Evolutionary conservation across 2,797 vertebrate genomes (phyloP), one percentile per base, ranked within the genome.

Genomic region (Syngnathus acus): DNA sequence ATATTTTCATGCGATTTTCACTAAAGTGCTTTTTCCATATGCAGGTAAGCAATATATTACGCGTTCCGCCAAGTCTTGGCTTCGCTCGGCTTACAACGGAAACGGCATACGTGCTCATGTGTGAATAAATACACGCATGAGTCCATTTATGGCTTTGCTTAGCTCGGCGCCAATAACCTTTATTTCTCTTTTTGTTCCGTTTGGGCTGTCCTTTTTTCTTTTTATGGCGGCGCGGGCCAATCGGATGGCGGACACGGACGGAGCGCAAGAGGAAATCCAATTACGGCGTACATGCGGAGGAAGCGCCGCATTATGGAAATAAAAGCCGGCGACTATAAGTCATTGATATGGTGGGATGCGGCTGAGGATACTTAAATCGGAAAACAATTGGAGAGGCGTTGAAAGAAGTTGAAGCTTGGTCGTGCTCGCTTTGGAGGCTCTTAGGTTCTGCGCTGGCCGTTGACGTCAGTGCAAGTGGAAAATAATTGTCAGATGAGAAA

Each of bases 251-350:
- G 60, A 62, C 39, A 62, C 40, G 40, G 62, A 63, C 23, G 14
- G 23, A 43, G 40, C 38, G 42, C 42, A 21, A 23, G 53, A 80
- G 70, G 55, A 75, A 84, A 87, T 78, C 71, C 73, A 82, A 86
- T 85, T 86, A 79, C 72, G 48, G 66, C 61, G 66, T 59, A 74
- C 72, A 85, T 75, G 72, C 67, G 68, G 66, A 67, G 65, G 23
- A 75, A 82, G 66, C 42, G 43, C 62, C 1, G 67, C 73, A 66
- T 82, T 86, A 83, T 84, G 80, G 74, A 78, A 80, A 84, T 81
- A 77, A 51, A 59, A 65, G 64, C 58, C 58, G 21, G 63, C 66
- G 64, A 40, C 43, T 65, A 71, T 70, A 79, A 78, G 53, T 76
- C 68, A 83, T 42, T 59, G 70, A 73, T 77, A 75, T 47, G 48